These are phyloP conservation scores for Rana temporaria DNA, from an alignment of 2,113 vertebrate species.

Conservation along the genomic window DNA sequence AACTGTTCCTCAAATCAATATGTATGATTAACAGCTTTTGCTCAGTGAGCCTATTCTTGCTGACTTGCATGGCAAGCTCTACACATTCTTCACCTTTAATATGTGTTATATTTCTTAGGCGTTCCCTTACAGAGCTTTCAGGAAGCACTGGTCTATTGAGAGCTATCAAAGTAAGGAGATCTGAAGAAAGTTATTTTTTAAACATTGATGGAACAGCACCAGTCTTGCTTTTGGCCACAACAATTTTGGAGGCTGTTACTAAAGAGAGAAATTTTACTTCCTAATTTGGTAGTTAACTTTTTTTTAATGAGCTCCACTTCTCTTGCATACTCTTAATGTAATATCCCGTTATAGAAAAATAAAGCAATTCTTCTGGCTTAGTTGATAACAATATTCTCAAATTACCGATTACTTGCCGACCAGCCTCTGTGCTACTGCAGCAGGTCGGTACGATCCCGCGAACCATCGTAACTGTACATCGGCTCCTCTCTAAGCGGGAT, in stretches of 20 bases:
- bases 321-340: slow-evolving; percentile 11
- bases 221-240: slow-evolving; percentile 53
- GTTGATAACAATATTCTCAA: no score
- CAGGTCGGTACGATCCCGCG: no score
- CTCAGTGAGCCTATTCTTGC: slow-evolving; percentile 50
- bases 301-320: slow-evolving; percentile 42
- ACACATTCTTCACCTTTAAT: slow-evolving; percentile 58
- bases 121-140: slow-evolving; percentile 54
- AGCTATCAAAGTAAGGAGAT: slow-evolving; percentile 57
- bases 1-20: slow-evolving; percentile 57
- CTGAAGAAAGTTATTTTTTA: slow-evolving; percentile 58
- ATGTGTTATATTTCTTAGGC: slow-evolving; percentile 56
- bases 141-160: slow-evolving; percentile 55
- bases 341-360: background rate
- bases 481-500: no score
- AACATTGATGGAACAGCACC: slow-evolving; percentile 57
- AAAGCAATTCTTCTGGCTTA: no score
- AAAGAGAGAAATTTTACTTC: slow-evolving; percentile 44
- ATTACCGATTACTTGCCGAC: no score
- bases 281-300: slow-evolving; percentile 55
- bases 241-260: slow-evolving; percentile 35
- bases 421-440: no score
- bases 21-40: slow-evolving; percentile 55
- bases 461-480: no score
- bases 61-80: slow-evolving; percentile 56